phyloP scores from a whole-genome alignment of 2,113 vertebrate species.

The Motacilla alba region DNA sequence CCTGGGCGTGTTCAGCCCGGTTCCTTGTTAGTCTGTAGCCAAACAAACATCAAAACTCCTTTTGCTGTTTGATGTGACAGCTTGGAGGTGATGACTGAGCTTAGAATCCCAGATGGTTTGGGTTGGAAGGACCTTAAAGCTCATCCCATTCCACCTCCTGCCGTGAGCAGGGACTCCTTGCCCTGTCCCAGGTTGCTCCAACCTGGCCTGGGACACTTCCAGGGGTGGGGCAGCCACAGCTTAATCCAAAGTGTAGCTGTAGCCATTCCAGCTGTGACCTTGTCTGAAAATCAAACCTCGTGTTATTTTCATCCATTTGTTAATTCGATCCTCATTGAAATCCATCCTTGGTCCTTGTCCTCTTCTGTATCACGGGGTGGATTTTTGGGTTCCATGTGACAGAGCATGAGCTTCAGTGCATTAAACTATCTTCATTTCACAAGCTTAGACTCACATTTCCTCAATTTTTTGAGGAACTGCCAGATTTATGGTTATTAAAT shows the following conservation, averaged over 20 bases:
- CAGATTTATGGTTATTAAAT: background rate
- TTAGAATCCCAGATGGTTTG: background rate
- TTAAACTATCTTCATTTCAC: background rate
- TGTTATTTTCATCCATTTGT: background rate
- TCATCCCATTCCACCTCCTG: background rate
- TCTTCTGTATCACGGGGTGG: background rate
- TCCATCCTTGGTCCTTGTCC: background rate
- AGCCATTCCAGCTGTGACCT: background rate
- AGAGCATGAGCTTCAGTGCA: background rate
- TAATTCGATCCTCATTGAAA: background rate
- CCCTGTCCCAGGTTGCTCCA: background rate
- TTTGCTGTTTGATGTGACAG: background rate
- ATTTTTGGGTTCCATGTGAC: background rate
- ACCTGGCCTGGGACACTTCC: background rate
- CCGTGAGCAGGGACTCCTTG: background rate
- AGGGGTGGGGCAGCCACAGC: background rate
- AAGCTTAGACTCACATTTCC: background rate
- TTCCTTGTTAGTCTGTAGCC: background rate
- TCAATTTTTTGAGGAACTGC: background rate
- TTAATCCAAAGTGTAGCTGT: background rate
- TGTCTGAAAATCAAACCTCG: background rate
- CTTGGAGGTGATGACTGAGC: background rate
- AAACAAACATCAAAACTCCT: background rate
- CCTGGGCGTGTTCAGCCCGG: background rate
- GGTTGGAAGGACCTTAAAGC: background rate